Base-by-base conservation (phyloP, 2,888 invertebrate species). In the Eugnorisma glareosa region DNA sequence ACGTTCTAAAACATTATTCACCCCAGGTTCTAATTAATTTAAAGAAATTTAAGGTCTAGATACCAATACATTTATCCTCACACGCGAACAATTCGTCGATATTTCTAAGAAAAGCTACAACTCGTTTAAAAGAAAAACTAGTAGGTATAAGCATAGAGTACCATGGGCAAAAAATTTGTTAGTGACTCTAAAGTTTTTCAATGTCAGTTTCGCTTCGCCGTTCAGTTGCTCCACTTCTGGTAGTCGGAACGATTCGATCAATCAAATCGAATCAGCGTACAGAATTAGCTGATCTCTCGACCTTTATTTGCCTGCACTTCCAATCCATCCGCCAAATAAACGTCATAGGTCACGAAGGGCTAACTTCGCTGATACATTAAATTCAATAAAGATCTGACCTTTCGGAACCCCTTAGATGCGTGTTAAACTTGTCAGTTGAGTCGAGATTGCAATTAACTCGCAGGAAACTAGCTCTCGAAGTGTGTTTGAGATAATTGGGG, bases 371-470 rank as follows among this genome's bases (percentile, higher is more conserved):
- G 48, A 45, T 66, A 70, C 28, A 67, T 68, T 31, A n/a, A 70
- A 75, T 73, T 78, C 15, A 81, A 71, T 78, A 66, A 76, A 73
- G 74, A 77, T 75, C 78, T 89, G 89, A 90, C 87, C 89, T 89
- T 88, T 88, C 15, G 37, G 21, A 85, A 76, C 70, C 73, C 82
- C 75, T 85, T 85, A 84, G 68, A 79, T 79, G 74, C 71, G 71
- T 73, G 77, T 79, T 82, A 81, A 78, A 84, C 40, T 81, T 75
- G 77, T 84, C 73, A 69, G 77, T 78, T 69, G 67, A 75, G 68
- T 75, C 68, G 68, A 73, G 84, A 86, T 90, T 84, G 82, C 88
- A 86, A 88, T 86, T 89, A 89, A 89, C 88, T 86, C 76, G 71
- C 48, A 85, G 85, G 87, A 88, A 87, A 87, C 83, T 86, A 75